These are phyloP conservation scores for Brachionus angularis DNA, from an alignment of 1,140 invertebrate genomes.

Conservation along the genomic window DNA sequence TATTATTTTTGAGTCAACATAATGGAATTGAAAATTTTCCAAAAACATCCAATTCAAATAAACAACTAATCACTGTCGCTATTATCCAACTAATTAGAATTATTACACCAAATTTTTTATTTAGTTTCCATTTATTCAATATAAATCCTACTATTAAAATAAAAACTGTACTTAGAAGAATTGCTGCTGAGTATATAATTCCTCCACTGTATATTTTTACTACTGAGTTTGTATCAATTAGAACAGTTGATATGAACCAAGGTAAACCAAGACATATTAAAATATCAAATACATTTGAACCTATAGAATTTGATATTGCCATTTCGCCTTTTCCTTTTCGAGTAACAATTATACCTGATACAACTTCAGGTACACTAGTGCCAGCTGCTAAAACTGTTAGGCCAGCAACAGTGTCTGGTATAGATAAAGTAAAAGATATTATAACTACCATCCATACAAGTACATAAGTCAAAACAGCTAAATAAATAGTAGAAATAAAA, in stretches of 20 bases:
- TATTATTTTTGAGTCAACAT: slow-evolving; percentile 47
- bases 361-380: slow-evolving; percentile 61
- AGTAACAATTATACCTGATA: slow-evolving; percentile 61
- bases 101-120: slow-evolving; percentile 48
- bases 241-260: slow-evolving; percentile 49
- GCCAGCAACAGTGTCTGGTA: slow-evolving; percentile 59
- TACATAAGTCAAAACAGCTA: slow-evolving; percentile 76
- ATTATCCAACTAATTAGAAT: slow-evolving; percentile 50
- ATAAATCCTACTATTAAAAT: slow-evolving; percentile 50
- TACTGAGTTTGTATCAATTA: neutral
- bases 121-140: slow-evolving; percentile 51
- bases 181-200: slow-evolving; percentile 51
- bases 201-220: slow-evolving; percentile 47
- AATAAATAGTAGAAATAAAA: slow-evolving; percentile 80
- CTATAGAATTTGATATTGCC: slow-evolving; percentile 58
- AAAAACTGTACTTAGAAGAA: slow-evolving; percentile 51
- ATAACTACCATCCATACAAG: slow-evolving; percentile 80
- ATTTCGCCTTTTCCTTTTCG: slow-evolving; percentile 58
- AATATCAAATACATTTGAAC: slow-evolving; percentile 58
- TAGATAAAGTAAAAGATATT: slow-evolving; percentile 48
- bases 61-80: slow-evolving; percentile 50
- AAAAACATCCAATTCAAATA: slow-evolving; percentile 56
- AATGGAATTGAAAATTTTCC: slow-evolving; percentile 50
- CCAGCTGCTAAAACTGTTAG: slow-evolving; percentile 60
- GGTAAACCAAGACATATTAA: slow-evolving; percentile 56